phyloP scores from a whole-genome alignment of 2,113 vertebrate species.

The Oncorhynchus kisutch region DNA sequence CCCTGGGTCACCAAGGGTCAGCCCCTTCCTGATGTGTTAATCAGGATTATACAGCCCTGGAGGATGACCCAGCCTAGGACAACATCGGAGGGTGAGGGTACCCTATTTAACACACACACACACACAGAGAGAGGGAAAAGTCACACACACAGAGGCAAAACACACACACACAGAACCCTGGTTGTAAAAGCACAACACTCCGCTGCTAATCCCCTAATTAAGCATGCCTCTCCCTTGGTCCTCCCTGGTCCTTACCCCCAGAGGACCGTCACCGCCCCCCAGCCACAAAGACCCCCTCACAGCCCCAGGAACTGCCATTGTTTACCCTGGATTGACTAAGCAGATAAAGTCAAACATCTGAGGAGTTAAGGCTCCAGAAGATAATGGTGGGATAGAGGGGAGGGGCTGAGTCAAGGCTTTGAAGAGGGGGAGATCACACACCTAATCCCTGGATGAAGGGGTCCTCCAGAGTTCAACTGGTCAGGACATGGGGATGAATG shows the following conservation, averaged over 20 bases:
- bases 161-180: conserved; percentile 44
- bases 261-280: no score
- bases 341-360: conserved; percentile 65
- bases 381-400: conserved; percentile 63
- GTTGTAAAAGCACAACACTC: conserved; percentile 76
- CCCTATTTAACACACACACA: not conserved
- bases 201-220: conserved; percentile 76
- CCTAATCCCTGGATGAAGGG: conserved; percentile 72
- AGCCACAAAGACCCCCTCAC: conserved; percentile 48
- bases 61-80: conserved; percentile 62
- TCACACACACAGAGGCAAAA: conserved; percentile 14
- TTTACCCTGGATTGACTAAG: conserved; percentile 72
- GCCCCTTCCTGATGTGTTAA: conserved; percentile 77
- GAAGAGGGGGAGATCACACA: conserved; percentile 72
- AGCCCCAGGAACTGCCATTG: conserved; percentile 69
- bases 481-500: conserved; percentile 64
- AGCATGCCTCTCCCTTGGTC: conserved; percentile 53
- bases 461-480: conserved; percentile 70
- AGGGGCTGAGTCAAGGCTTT: conserved; percentile 57
- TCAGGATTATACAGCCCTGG: conserved; percentile 67
- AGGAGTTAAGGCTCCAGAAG: conserved; percentile 60
- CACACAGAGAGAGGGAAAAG: conserved; percentile 5
- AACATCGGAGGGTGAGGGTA: conserved; percentile 40
- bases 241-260: conserved; percentile 63
- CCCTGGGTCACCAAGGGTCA: conserved; percentile 73